Evolutionary conservation across 92 coral and sea anemone genomes (phyloP).

Genomic region (Paramuricea clavata): DNA sequence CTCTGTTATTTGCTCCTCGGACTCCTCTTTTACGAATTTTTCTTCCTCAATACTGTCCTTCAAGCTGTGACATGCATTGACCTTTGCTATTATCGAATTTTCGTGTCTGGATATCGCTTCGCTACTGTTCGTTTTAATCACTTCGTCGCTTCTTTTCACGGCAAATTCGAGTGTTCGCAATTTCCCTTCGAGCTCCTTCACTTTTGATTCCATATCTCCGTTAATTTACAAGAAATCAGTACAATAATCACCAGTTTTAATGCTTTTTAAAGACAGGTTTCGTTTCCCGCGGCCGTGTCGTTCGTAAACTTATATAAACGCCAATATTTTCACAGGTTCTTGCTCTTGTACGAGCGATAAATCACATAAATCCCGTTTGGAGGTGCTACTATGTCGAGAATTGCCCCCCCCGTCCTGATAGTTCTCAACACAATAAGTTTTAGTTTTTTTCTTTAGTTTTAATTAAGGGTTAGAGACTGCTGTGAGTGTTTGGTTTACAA

Average conservation of each 20-base stretch:
- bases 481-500: no score
- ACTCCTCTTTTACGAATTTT: conserved; percentile 5
- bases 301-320: background rate
- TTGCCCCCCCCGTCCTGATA: background rate
- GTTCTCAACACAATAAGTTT: background rate
- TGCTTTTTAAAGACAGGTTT: background rate
- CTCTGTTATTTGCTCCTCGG: conserved; percentile 21
- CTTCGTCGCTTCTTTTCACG: conserved; percentile 10
- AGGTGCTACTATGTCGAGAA: background rate
- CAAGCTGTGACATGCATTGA: conserved; percentile 20
- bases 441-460: no score
- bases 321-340: background rate
- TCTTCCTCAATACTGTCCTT: conserved; percentile 35
- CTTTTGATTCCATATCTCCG: background rate
- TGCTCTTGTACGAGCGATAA: background rate
- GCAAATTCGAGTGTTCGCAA: conserved; percentile 5
- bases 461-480: no score
- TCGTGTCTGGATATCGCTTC: conserved; percentile 37
- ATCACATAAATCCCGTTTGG: background rate
- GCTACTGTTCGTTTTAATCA: conserved; percentile 6
- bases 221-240: background rate
- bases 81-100: conserved; percentile 4
- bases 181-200: background rate
- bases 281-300: conserved; percentile 3
- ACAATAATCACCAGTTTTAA: background rate